These are phyloP conservation scores for Zapornia atra DNA, from an alignment of 2,113 vertebrate genomes.

Conservation along the genomic window DNA sequence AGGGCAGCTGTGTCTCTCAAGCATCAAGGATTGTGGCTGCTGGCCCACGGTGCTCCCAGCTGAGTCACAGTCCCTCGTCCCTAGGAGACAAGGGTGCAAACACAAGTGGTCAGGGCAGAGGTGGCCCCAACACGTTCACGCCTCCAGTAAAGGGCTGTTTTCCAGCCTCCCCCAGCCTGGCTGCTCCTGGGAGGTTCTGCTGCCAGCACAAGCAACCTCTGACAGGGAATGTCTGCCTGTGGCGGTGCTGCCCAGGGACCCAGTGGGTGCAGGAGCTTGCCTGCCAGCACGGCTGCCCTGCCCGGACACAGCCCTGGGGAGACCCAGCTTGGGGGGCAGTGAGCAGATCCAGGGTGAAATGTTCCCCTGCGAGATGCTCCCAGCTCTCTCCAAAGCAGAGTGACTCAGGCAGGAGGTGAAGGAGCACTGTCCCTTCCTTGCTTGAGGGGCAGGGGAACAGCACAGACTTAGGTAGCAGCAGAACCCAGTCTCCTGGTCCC, in stretches of 20 bases:
- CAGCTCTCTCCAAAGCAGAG: background rate
- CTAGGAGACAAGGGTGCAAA: background rate
- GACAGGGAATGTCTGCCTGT: background rate
- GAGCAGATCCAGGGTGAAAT: accelerated
- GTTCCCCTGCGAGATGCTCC: background rate
- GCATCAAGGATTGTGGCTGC: background rate
- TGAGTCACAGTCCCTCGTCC: background rate
- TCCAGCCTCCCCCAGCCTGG: background rate
- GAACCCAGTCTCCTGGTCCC: accelerated
- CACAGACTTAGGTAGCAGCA: background rate
- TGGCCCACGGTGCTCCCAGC: accelerated
- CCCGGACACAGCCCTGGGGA: accelerated
- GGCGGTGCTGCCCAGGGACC: background rate
- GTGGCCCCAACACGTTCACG: accelerated
- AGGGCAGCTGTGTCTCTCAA: background rate
- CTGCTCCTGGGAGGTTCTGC: background rate
- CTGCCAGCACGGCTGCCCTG: background rate
- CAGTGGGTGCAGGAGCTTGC: accelerated
- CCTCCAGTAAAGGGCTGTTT: background rate
- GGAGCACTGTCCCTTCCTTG: background rate
- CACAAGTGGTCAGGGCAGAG: background rate
- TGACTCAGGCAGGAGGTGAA: background rate
- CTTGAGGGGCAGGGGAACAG: background rate
- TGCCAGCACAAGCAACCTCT: conserved; percentile 18
- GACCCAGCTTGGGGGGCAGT: background rate